Base-by-base conservation (phyloP, 2,888 invertebrate genomes). In the Drosophila meridiana region DNA sequence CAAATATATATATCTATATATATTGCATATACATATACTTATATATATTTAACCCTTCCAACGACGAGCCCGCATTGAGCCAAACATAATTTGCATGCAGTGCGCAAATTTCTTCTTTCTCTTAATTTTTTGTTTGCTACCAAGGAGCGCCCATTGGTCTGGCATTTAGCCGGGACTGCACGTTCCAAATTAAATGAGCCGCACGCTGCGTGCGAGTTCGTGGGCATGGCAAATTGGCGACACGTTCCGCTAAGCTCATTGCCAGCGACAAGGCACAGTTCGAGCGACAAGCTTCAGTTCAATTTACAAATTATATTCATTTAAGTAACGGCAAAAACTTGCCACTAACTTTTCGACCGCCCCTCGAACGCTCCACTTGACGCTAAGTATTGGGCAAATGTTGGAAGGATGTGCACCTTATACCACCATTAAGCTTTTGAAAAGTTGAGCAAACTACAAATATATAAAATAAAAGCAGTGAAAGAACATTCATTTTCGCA, bases 171-270 rank as follows among this genome's bases (percentile, higher is more conserved):
- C 65, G 63, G 56, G 30, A 47, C 43, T 26, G 60, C 87, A 85
- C 88, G 85, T 88, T 68, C 52, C 61, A 85, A 85, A 88, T 88
- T 80, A 86, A 80, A 88, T 86, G 77, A 65, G 73, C 63, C 62
- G 73, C 74, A 61, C 55, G 69, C 69, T 36, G 58, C n/a, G 13
- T 45, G 32, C 58, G 32, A 14, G 30, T 69, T 38, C 56, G 58
- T 69, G 64, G 70, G 67, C 70, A 69, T 84, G 66, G 69, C 73
- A 86, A 83, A 85, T 82, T 89, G 79, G 72, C 55, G 71, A 79
- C 83, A 76, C 89, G 80, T 76, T 76, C 67, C 53, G 66, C 76
- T 52, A 62, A 71, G 20, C 59, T 59, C 57, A 48, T 58, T 67
- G 60, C 34, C 76, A 52, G 6, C 53, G 53, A 57, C 50, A 47